Conservation (phyloP, 2,888 invertebrate genomes). For the Sylvicola cinctus region DNA sequence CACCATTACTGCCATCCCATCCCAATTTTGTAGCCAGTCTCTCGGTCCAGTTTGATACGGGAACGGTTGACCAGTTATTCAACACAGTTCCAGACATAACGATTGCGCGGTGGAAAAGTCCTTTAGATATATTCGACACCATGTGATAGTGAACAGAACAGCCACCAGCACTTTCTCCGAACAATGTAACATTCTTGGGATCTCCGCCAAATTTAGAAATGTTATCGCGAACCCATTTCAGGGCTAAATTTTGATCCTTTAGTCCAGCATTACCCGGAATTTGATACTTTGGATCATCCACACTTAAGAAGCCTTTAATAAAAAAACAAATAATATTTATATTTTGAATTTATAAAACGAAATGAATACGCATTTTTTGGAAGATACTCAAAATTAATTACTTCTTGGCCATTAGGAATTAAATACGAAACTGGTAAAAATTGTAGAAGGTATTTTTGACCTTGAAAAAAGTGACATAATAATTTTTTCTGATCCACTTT, state of each 20-base stretch:
- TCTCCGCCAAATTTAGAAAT: slow-evolving; percentile 29
- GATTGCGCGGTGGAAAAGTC: slow-evolving; percentile 18
- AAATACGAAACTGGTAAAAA: too few species aligned
- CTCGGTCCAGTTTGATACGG: slow-evolving; percentile 14
- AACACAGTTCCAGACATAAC: slow-evolving; percentile 20
- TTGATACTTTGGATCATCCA: slow-evolving; percentile 25
- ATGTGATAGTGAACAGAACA: slow-evolving; percentile 27
- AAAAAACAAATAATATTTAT: too few species aligned
- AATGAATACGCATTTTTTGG: too few species aligned
- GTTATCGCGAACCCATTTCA: slow-evolving; percentile 30
- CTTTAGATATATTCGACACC: slow-evolving; percentile 26
- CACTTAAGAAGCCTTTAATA: slow-evolving; percentile 28
- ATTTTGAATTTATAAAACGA: too few species aligned
- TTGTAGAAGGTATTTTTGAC: too few species aligned
- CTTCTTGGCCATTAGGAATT: too few species aligned
- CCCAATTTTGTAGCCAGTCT: slow-evolving; percentile 16
- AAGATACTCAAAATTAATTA: too few species aligned
- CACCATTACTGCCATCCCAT: slow-evolving; percentile 14
- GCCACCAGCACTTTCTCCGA: slow-evolving; percentile 31
- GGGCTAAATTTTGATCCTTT: slow-evolving; percentile 29
- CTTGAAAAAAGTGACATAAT: too few species aligned
- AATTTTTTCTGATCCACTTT: too few species aligned
- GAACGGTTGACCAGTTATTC: slow-evolving; percentile 17
- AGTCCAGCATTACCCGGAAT: slow-evolving; percentile 32
- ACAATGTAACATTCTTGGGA: slow-evolving; percentile 28